These are phyloP conservation scores for Nasonovia ribisnigri DNA, from an alignment of 2,888 invertebrate species.

Conservation along the genomic window DNA sequence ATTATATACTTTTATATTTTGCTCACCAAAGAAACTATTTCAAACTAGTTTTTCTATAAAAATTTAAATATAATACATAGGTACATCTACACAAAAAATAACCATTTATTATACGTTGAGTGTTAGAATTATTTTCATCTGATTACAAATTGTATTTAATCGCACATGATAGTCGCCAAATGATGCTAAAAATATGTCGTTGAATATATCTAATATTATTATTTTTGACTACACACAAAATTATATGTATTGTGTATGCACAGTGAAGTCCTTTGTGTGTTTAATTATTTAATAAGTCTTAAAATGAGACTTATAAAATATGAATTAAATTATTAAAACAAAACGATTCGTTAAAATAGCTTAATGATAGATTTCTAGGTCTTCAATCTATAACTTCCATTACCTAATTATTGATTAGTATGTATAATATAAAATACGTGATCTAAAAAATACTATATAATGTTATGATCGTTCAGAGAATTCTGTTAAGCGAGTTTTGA, in stretches of 20 bases:
- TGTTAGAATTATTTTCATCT: neutral
- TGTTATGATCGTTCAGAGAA: neutral
- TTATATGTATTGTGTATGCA: neutral
- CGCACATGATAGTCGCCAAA: neutral
- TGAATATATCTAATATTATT: neutral
- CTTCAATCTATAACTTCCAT: neutral
- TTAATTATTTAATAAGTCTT: neutral
- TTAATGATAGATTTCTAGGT: neutral
- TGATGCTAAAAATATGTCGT: neutral
- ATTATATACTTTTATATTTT: neutral
- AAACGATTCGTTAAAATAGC: neutral
- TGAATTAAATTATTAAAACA: neutral
- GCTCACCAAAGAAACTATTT: neutral
- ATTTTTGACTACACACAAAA: neutral
- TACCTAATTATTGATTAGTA: neutral
- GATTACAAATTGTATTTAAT: neutral
- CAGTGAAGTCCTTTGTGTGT: neutral
- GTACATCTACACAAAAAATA: neutral
- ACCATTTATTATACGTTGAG: neutral
- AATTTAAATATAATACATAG: neutral
- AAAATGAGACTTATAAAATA: neutral
- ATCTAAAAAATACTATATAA: neutral
- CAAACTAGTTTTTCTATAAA: neutral
- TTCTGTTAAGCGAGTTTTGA: neutral
- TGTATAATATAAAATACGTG: neutral